Base-by-base conservation (phyloP, 1,140 invertebrate genomes). In the Caerostris extrusa region DNA sequence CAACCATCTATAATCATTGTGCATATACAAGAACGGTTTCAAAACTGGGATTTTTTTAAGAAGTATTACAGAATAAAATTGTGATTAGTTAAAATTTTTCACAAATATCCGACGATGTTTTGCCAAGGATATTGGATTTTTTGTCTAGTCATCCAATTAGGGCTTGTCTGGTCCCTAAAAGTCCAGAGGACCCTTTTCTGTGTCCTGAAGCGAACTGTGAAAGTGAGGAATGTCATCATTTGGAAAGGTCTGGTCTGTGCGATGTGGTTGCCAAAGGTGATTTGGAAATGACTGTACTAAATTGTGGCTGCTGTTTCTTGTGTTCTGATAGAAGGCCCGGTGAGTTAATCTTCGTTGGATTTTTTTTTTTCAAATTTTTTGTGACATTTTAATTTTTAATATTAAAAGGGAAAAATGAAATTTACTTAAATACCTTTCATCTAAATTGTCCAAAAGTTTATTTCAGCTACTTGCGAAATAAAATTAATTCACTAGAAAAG, bases 221-320 rank as follows among this genome's bases (percentile, higher is more conserved):
- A 10, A 60, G 64, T 57, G 87, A 67, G 17, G 88, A 94, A 60
- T 94, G 93, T 34, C 8, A 12, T 2, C 93, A 94, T 50, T 17
- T 94, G 55, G 77, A 94, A 5, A 58, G 93, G 3, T 94, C 93
- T 1, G 71, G 93, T 7, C 17, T 83, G 0, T 94, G 93, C 55
- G 60, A 90, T 7, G 93, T 69, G 58, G 71, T 90, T 0, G 53
- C 12, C 1, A 71, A n/a, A 2, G 93, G 93, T 10, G 17, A 34
- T 19, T 5, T 85, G 5, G 88, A 94, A 53, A 3, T 94, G 7
- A 94, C 87, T 1, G 12, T 34, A 3, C 60, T 90, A 6, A 94
- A 90, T 55, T 94, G 93, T 6, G 93, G 93, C 4, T 94, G 93
- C 81, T 94, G 93, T 10, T 67, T 90, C 64, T 53, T 90, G 3